Percentiles rank a stretch among this genome's conserved stretches.
phyloP scores from a whole-genome alignment of 2,113 vertebrate genomes.

The Seriola dumerili region DNA sequence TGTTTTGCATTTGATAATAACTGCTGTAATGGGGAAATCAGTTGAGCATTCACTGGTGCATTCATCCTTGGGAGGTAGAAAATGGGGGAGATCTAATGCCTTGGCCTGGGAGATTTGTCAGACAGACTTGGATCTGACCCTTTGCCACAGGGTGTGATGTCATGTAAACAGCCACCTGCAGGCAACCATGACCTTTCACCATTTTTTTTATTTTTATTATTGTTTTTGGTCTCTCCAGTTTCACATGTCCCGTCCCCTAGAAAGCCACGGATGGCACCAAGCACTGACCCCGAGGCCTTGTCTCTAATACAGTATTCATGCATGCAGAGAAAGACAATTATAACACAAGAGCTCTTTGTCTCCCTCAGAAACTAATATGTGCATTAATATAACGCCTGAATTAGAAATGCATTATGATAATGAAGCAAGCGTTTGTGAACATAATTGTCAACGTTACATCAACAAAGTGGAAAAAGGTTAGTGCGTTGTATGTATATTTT shows the following conservation, averaged over 20 bases:
- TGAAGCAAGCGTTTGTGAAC: conserved; percentile 12
- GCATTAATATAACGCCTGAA: conserved; percentile 46
- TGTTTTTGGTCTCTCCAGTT: conserved; percentile 19
- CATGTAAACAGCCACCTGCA: conserved; percentile 45
- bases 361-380: conserved; percentile 45
- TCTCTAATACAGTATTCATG: conserved; percentile 30
- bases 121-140: conserved; percentile 45
- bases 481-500: neutral
- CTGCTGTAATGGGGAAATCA: neutral
- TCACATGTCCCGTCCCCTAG: conserved; percentile 8
- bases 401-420: conserved; percentile 56
- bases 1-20: conserved; percentile 14
- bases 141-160: conserved; percentile 39
- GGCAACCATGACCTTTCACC: conserved; percentile 51
- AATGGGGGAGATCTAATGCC: conserved; percentile 8
- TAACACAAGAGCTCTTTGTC: conserved; percentile 27
- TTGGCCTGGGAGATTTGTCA: conserved; percentile 45
- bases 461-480: neutral
- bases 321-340: conserved; percentile 18
- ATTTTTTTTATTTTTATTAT: conserved; percentile 13
- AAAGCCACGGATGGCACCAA: conserved; percentile 1
- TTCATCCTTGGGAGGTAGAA: neutral
- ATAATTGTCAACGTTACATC: neutral
- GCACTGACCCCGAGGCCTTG: conserved; percentile 25
- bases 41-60: conserved; percentile 19